A percentile compares a stretch with the other conserved stretches of the same genome.
Conservation (phyloP, 2,113 vertebrate species). For the Brevimyrus niger region DNA sequence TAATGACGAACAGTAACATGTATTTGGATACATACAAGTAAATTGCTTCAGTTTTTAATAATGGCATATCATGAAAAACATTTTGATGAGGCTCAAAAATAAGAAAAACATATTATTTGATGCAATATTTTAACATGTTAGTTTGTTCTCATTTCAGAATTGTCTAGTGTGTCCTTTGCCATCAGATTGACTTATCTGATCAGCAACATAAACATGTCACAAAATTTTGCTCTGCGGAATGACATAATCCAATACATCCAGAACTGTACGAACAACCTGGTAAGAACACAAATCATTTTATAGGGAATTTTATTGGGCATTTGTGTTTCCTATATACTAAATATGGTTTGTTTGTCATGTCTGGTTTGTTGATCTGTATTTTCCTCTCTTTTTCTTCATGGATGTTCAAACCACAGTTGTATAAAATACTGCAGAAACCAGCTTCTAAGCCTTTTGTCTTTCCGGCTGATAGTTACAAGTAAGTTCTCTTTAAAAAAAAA, state of each 20-base stretch:
- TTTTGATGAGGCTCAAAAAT: background rate
- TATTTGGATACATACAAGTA: background rate
- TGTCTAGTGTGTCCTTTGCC: background rate
- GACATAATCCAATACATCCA: background rate
- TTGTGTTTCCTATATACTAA: background rate
- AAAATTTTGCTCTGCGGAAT: background rate
- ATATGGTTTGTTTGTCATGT: background rate
- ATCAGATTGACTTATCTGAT: background rate
- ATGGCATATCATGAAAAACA: background rate
- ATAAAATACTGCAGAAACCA: background rate
- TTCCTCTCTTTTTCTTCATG: background rate
- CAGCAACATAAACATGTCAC: background rate
- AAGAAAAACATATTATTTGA: background rate
- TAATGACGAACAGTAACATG: background rate
- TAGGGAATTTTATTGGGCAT: background rate
- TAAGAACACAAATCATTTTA: background rate
- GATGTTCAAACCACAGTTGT: background rate
- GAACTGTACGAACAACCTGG: background rate
- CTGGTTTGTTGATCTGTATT: background rate
- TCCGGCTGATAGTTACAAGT: background rate
- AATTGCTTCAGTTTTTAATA: background rate
- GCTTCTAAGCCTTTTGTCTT: background rate
- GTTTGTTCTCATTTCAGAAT: background rate
- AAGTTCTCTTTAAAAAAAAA: background rate
- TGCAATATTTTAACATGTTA: background rate